Base-by-base conservation (phyloP, 2,888 invertebrate species). In the Ethmia dodecea region DNA sequence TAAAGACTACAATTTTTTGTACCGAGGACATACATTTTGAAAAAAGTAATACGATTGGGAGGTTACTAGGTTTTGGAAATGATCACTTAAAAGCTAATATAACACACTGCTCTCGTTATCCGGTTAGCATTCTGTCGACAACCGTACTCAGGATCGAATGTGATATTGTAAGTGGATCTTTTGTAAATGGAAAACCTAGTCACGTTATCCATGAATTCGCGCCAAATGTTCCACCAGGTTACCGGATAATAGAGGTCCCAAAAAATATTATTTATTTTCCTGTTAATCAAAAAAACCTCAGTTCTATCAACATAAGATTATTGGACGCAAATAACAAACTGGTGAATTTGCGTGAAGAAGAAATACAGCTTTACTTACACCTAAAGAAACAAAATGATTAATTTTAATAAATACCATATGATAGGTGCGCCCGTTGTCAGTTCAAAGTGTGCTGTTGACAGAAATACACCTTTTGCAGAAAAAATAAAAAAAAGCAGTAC, bases 271-370 rank as follows among this genome's bases (percentile, higher is more conserved):
- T n/a, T n/a, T n/a, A n/a, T n/a, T n/a, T n/a, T n/a, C n/a, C n/a
- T n/a, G n/a, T n/a, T n/a, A n/a, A 28, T 16, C 35, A 40, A 36
- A 40, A 40, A n/a, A 27, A 9, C 9, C 37, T 43, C 13, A 20
- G 31, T 13, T 37, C 37, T 10, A 35, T 37, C 15, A 29, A 29
- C 25, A 15, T 42, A 13, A 42, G 29, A 28, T 30, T 42, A 10
- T 12, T 41, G 13, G 40, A 41, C 33, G 9, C 28, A 20, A 8
- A 31, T 13, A 32, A 37, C 28, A 26, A 38, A 4, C 16, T 28
- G 27, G n/a, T n/a, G n/a, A n/a, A n/a, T n/a, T n/a, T n/a, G n/a
- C n/a, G n/a, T n/a, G n/a, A n/a, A n/a, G n/a, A n/a, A n/a, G n/a
- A n/a, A n/a, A n/a, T n/a, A n/a, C n/a, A n/a, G n/a, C n/a, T n/a